phyloP scores from a whole-genome alignment of 2,888 invertebrate species.

The Nomada flava region DNA sequence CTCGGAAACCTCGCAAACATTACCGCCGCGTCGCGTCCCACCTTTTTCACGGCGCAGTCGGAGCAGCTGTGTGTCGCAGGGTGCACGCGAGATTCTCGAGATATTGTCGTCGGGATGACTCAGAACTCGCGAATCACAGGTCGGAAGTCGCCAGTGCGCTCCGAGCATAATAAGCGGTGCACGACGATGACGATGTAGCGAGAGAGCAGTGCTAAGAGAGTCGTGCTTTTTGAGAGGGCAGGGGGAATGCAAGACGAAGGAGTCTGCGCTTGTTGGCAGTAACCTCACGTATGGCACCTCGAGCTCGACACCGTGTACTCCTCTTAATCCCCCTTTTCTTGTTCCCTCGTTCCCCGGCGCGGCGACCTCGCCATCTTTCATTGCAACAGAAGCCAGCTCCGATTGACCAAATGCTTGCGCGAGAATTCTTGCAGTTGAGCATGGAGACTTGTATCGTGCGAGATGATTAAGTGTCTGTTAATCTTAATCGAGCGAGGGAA shows the following conservation, averaged over 20 bases:
- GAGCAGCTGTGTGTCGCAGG: conserved; percentile 13
- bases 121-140: conserved; percentile 57
- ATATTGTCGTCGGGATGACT: conserved; percentile 50
- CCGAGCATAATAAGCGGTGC: conserved; percentile 59
- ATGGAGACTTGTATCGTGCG: neutral
- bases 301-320: conserved; percentile 51
- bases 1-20: conserved; percentile 21
- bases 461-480: neutral
- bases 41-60: conserved; percentile 9
- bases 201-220: conserved; percentile 41
- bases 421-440: neutral
- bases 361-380: conserved; percentile 23
- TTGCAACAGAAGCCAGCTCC: conserved; percentile 35
- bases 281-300: conserved; percentile 71
- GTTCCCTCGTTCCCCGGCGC: conserved; percentile 45
- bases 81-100: conserved; percentile 48
- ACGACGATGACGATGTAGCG: conserved; percentile 19
- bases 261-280: conserved; percentile 55
- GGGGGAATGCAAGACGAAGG: conserved; percentile 21
- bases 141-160: conserved; percentile 59
- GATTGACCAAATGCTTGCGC: conserved; percentile 26
- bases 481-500: no score
- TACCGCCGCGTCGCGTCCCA: conserved; percentile 57
- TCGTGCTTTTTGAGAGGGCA: conserved; percentile 29
- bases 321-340: conserved; percentile 59